A percentile compares a stretch with the other conserved stretches of the same genome.
Conservation (phyloP, 2,797 vertebrate species). For the Mustela erminea region DNA sequence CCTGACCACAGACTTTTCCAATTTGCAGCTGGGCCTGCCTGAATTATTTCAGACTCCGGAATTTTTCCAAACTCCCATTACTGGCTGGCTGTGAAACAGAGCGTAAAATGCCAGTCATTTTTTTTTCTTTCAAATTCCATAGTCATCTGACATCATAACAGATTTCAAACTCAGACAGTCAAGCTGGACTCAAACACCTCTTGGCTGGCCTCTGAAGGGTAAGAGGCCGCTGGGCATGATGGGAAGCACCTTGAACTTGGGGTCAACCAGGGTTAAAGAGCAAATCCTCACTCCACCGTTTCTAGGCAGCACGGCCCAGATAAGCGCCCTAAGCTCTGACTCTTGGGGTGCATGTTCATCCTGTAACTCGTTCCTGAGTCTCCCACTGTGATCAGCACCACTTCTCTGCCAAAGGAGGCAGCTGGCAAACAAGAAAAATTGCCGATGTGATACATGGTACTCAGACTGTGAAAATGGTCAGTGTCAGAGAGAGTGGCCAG, state of each 20-base stretch:
- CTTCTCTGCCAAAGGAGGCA: background rate
- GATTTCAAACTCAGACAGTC: slow-evolving; percentile 46
- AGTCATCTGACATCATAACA: slow-evolving; percentile 54
- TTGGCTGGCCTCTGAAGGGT: background rate
- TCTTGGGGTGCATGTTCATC: background rate
- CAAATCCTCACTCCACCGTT: background rate
- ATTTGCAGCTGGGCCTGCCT: slow-evolving; percentile 22
- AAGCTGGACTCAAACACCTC: background rate
- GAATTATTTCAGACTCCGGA: slow-evolving; percentile 61
- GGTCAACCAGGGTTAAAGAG: background rate
- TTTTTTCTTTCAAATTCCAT: slow-evolving; percentile 43
- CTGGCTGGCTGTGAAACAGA: slow-evolving; percentile 72
- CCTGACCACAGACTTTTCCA: slow-evolving; percentile 9
- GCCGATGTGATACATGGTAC: accelerated
- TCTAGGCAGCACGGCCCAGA: background rate
- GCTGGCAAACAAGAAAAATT: background rate
- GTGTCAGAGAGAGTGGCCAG: background rate
- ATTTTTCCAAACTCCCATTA: slow-evolving; percentile 65
- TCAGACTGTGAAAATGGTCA: background rate
- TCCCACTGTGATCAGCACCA: accelerated
- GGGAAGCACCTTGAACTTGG: background rate
- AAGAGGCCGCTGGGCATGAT: background rate
- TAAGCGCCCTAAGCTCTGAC: background rate
- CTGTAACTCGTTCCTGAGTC: background rate
- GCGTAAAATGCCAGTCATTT: slow-evolving; percentile 69